These are phyloP conservation scores for Drosophila kokeensis DNA, from an alignment of 2,888 invertebrate genomes.

Conservation along the genomic window DNA sequence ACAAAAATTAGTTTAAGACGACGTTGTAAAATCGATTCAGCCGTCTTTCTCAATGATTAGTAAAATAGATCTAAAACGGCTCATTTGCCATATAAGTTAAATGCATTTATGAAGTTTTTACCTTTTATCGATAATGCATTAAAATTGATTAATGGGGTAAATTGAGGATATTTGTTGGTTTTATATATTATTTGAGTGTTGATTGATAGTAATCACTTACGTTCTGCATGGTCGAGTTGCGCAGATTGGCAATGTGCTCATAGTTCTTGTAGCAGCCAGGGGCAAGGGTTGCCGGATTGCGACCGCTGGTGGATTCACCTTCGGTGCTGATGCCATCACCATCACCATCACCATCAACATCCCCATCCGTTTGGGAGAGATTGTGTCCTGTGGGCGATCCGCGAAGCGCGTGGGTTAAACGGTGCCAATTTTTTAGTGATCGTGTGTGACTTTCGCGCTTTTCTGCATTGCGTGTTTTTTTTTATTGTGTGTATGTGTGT, in stretches of 20 bases:
- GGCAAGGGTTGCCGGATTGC: conserved; percentile 90
- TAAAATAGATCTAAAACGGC: neutral
- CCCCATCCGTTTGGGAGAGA: conserved; percentile 94
- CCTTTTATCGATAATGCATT: conserved; percentile 4
- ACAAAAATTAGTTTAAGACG: neutral
- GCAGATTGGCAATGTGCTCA: conserved; percentile 87
- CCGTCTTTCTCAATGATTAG: neutral
- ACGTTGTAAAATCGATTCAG: neutral
- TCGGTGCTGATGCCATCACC: conserved; percentile 93
- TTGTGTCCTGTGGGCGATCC: conserved; percentile 91
- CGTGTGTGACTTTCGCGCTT: conserved; percentile 85
- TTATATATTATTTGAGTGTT: neutral
- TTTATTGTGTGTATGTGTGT: conserved; percentile 28
- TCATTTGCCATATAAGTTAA: neutral
- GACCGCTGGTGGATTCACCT: conserved; percentile 86
- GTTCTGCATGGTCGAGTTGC: conserved; percentile 83
- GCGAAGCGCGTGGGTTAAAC: conserved; percentile 86
- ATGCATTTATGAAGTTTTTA: neutral
- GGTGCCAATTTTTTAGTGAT: conserved; percentile 85
- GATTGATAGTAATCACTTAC: conserved; percentile 68
- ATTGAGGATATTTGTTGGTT: neutral
- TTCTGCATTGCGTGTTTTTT: conserved; percentile 74
- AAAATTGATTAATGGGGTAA: neutral
- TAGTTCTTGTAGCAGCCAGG: conserved; percentile 92
- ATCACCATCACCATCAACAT: conserved; percentile 94